These are phyloP conservation scores for Sogatella furcifera DNA, from an alignment of 1,140 invertebrate species.

Conservation along the genomic window DNA sequence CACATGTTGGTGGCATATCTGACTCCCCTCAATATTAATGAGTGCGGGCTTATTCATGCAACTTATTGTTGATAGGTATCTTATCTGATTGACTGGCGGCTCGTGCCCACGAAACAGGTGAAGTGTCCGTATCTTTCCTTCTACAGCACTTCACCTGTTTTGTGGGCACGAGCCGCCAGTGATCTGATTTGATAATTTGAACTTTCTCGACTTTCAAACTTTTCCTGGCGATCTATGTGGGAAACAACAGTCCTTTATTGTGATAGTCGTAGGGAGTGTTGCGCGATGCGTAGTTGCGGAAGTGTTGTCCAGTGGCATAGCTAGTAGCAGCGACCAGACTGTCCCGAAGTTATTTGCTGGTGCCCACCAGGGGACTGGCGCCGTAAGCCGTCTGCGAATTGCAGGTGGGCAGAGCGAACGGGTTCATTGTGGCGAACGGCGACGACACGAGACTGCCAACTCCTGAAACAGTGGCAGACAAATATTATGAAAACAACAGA, in stretches of 20 bases:
- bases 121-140: too few species aligned
- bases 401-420: conserved; percentile 80
- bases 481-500: too few species aligned
- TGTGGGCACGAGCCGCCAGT: too few species aligned
- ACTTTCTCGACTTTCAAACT: not conserved
- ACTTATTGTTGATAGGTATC: too few species aligned
- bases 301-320: not conserved
- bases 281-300: too few species aligned
- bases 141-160: too few species aligned
- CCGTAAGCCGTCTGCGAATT: conserved; percentile 68
- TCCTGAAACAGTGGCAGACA: conserved; percentile 34
- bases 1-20: too few species aligned
- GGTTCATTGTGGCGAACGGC: conserved; percentile 75
- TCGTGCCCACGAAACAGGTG: too few species aligned
- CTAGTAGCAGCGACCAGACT: conserved; percentile 25
- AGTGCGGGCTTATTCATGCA: too few species aligned
- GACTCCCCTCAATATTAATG: too few species aligned
- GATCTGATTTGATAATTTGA: too few species aligned
- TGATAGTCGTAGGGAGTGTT: not conserved
- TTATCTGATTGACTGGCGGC: too few species aligned
- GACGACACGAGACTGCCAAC: conserved; percentile 67
- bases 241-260: not conserved
- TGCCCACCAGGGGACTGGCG: conserved; percentile 67
- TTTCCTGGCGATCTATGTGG: not conserved
- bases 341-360: conserved; percentile 55